Conservation (phyloP, 2,888 invertebrate genomes). For the Pardosa pseudoannulata region DNA sequence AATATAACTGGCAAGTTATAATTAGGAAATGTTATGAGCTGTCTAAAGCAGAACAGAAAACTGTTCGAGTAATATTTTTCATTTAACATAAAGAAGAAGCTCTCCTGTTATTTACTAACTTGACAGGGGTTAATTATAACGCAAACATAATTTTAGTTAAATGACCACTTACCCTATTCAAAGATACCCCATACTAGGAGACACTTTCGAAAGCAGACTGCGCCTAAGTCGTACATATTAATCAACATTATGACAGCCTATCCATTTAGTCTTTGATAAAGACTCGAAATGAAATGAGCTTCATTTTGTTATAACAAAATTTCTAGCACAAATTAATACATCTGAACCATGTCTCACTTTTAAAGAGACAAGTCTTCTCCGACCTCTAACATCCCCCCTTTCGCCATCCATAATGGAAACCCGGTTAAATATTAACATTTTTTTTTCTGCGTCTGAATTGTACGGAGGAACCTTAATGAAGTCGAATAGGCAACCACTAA, state of each 20-base stretch:
- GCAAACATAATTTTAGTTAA: too few relatives aligned
- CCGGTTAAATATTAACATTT: slow-evolving; percentile 25
- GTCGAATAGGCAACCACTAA: slow-evolving; percentile 43
- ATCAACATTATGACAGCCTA: slow-evolving; percentile 20
- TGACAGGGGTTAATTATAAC: too few relatives aligned
- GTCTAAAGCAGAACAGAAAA: too few relatives aligned
- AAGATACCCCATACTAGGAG: too few relatives aligned
- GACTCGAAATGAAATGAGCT: slow-evolving; percentile 25
- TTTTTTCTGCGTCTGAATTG: neutral
- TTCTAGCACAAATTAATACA: slow-evolving; percentile 18
- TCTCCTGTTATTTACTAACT: too few relatives aligned
- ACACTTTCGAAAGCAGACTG: neutral
- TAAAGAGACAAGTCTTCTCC: slow-evolving; percentile 18
- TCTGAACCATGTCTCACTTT: slow-evolving; percentile 1
- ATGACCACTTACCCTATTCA: too few relatives aligned
- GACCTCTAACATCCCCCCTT: neutral
- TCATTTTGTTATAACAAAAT: slow-evolving; percentile 23
- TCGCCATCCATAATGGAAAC: slow-evolving; percentile 24
- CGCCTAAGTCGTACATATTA: neutral
- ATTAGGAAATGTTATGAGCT: too few relatives aligned
- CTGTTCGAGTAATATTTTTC: too few relatives aligned
- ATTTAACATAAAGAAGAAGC: too few relatives aligned
- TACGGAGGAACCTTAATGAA: slow-evolving; percentile 5
- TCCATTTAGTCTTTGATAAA: slow-evolving; percentile 25
- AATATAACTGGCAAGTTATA: too few relatives aligned